Evolutionary conservation across 2,888 invertebrate species (phyloP).

Genomic region (Dichetophora obliterata): DNA sequence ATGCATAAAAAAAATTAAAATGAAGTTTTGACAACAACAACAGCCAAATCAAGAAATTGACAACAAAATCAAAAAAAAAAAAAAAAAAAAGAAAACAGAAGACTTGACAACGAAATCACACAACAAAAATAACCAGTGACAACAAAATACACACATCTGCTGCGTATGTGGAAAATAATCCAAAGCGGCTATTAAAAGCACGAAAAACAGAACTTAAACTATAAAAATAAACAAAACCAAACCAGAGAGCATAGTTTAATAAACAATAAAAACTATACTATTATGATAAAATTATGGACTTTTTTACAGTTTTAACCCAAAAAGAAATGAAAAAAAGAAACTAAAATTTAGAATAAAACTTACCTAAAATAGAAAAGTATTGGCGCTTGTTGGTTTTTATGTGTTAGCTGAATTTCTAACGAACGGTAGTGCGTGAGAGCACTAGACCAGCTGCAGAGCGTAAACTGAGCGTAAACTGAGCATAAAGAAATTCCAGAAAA

Average conservation of each 20-base stretch:
- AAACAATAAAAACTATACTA: neutral
- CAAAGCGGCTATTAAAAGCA: slow-evolving; percentile 4
- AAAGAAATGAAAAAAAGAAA: slow-evolving; percentile 18
- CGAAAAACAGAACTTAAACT: neutral
- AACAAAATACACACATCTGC: neutral
- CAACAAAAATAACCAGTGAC: slow-evolving; percentile 22
- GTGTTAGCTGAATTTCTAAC: slow-evolving; percentile 23
- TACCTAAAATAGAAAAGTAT: slow-evolving; percentile 36
- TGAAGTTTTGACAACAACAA: neutral
- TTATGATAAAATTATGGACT: neutral
- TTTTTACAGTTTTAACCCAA: slow-evolving; percentile 28
- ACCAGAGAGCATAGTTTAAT: neutral
- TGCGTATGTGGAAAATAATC: neutral
- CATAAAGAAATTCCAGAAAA: slow-evolving; percentile 9
- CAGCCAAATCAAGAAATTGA: neutral
- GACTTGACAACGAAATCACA: neutral
- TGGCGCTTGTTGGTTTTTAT: slow-evolving; percentile 32
- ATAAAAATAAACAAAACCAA: slow-evolving; percentile 7
- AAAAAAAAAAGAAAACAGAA: no score
- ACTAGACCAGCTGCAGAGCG: slow-evolving; percentile 1
- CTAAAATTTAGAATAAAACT: slow-evolving; percentile 33
- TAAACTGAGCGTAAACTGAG: slow-evolving; percentile 6
- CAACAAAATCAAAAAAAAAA: neutral
- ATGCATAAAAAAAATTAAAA: neutral
- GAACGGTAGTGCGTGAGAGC: slow-evolving; percentile 1